Evolutionary conservation across 2,113 vertebrate genomes (phyloP).

Genomic region (Thomomys bottae): DNA sequence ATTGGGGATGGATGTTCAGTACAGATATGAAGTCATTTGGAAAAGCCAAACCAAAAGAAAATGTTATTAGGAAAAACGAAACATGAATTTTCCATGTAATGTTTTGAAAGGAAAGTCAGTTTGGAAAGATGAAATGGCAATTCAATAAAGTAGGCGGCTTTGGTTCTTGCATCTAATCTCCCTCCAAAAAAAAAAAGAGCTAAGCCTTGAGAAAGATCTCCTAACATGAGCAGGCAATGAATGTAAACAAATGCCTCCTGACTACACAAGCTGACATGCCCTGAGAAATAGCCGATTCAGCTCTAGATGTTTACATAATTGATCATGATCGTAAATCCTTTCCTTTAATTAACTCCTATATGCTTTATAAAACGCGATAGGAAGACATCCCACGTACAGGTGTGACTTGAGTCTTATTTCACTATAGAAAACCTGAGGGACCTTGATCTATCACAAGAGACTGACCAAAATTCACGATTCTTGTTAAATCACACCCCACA

Average conservation of each 20-base stretch:
- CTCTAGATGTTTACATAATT: neutral
- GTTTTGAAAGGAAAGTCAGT: slow-evolving; percentile 46
- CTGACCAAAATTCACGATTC: neutral
- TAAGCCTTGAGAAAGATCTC: neutral
- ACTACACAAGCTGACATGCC: neutral
- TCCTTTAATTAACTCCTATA: slow-evolving; percentile 3
- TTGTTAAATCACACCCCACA: neutral
- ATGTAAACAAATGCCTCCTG: neutral
- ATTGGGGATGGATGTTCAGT: slow-evolving; percentile 75
- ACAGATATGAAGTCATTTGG: slow-evolving; percentile 59
- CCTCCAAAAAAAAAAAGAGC: neutral
- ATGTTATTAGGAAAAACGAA: slow-evolving; percentile 68
- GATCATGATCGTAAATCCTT: neutral
- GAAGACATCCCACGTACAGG: neutral
- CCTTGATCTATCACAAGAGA: neutral
- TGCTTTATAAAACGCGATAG: neutral
- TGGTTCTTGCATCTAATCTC: neutral
- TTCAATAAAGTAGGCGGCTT: neutral
- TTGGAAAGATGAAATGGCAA: slow-evolving; percentile 14
- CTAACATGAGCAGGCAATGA: neutral
- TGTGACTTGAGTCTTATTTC: neutral
- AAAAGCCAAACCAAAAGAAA: slow-evolving; percentile 66
- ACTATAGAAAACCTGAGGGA: neutral
- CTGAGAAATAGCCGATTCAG: slow-evolving; percentile 17
- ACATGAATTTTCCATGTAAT: slow-evolving; percentile 47